Evolutionary conservation across 2,888 invertebrate species (phyloP), one percentile per base, ranked within the genome.

Genomic region (Drosophila histrio): DNA sequence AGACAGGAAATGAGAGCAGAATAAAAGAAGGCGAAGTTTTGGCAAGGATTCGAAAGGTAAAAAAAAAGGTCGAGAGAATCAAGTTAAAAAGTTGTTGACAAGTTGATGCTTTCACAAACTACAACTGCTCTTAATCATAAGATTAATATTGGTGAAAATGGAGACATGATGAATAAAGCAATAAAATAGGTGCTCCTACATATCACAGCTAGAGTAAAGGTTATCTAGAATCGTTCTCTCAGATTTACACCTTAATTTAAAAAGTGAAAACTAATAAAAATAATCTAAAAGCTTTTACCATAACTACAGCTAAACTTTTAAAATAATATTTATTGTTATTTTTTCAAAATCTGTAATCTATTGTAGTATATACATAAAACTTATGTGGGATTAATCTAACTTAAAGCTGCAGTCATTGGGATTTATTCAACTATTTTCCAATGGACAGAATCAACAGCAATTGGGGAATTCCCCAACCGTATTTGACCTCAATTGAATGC

Each of bases 401-500:
- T 28, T n/a, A 11, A 3, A 7, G 4, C 19, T 28, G 17, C 8
- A 19, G 7, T 28, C n/a, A n/a, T 28, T 46, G 46, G 1, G 4
- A 8, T 21, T 21, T 11, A 21, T 1, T 4, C 11, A 34, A 22
- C 22, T 13, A 11, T 24, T 26, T 38, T 30, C 19, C 19, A 17
- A 17, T 36, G 26, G 13, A 17, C 2, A 30, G 30, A 17, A 44
- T 3, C 15, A 13, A 15, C 17, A 28, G 30, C 34, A 30, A 43
- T 4, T 21, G 17, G 13, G 59, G 36, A 39, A 62, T 72, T 73
- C 63, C 73, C 74, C 62, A 32, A 38, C 15, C 59, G 30, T 17
- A 15, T 39, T 58, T 74, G 77, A 74, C 74, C 74, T 59, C 56
- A 67, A 74, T 74, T 67, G 60, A 71, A 50, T 57, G 56, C 72